Conservation (phyloP, 1,140 invertebrate genomes). For the Drosophila mojavensis region DNA sequence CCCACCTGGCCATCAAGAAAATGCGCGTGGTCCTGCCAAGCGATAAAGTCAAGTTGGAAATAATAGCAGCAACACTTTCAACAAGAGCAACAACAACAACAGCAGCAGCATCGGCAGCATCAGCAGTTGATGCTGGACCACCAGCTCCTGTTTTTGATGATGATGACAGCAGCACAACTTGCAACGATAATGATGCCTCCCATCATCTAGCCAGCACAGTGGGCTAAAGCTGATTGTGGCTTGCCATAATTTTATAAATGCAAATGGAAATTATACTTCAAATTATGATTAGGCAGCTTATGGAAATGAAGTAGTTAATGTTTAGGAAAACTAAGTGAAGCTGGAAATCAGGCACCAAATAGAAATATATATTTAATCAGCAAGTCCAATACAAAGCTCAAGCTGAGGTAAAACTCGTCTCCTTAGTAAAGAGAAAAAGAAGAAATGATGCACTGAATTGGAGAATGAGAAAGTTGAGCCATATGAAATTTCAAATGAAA, state of each 20-base stretch:
- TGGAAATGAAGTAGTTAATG: no score
- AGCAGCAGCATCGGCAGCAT: slow-evolving; percentile 26
- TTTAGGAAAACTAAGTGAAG: no score
- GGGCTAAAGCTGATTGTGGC: not conserved
- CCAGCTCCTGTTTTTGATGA: slow-evolving; percentile 63
- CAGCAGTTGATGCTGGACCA: slow-evolving; percentile 18
- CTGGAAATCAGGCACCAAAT: no score
- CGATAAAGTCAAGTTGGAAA: slow-evolving; percentile 67
- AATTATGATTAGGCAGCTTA: no score
- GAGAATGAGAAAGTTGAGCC: no score
- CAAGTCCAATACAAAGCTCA: no score
- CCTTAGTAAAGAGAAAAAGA: no score
- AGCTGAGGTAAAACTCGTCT: no score
- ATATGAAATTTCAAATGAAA: no score
- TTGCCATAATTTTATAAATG: not conserved
- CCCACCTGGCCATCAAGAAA: not conserved
- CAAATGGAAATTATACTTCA: not conserved
- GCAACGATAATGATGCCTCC: slow-evolving; percentile 64
- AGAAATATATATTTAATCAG: no score
- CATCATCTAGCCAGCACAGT: slow-evolving; percentile 2
- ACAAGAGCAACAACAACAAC: slow-evolving; percentile 44
- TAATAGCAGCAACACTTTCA: slow-evolving; percentile 69
- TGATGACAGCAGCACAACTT: slow-evolving; percentile 53
- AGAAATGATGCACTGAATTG: no score
- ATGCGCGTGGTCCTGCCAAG: slow-evolving; percentile 19